Base-by-base conservation (phyloP, 1,140 invertebrate genomes). In the Euborellia annulipes region DNA sequence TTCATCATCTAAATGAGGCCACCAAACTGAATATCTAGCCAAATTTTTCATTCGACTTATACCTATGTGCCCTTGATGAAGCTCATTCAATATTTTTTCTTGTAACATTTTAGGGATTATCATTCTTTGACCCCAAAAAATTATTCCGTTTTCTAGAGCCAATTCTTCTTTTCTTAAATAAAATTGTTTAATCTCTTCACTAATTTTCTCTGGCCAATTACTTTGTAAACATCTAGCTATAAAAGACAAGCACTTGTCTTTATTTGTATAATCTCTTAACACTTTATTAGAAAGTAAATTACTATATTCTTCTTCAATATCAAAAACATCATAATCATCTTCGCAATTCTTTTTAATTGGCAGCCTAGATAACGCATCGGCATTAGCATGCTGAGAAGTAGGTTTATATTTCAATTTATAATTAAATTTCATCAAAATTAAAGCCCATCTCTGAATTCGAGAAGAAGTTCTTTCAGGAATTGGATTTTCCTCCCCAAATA, bases 401-500 rank as follows among this genome's bases (percentile, higher is more conserved):
- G 48, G 48, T 23, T 58, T 48, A 50, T 60, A 55, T 50, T 57
- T 47, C 18, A 65, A 58, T 36, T 51, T 46, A 48, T 60, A 66
- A 44, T 60, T 46, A 50, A 58, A 65, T 2, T 50, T 55, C 3
- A 48, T 47, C 32, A 66, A 51, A 34, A 59, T 52, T 14, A 62
- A 47, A 11, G 57, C 55, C 53, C 57, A 67, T 19, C 58, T 48
- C 36, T 60, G 58, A 13, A 66, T 18, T 32, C 63, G 36, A 34
- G 22, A 52, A 13, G 60, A 54, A 13, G 58, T 49, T 48, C 61
- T 54, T 40, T 51, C 39, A 7, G 58, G 61, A 16, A 64, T 45
- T 2, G 47, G 54, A 36, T 56, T 53, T 43, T 62, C 54, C 34
- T 56, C 23, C 3, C 54, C 55, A 47, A 71, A 67, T 45, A 71